phyloP scores from a whole-genome alignment of 2,113 vertebrate species.

The Oceanites oceanicus region DNA sequence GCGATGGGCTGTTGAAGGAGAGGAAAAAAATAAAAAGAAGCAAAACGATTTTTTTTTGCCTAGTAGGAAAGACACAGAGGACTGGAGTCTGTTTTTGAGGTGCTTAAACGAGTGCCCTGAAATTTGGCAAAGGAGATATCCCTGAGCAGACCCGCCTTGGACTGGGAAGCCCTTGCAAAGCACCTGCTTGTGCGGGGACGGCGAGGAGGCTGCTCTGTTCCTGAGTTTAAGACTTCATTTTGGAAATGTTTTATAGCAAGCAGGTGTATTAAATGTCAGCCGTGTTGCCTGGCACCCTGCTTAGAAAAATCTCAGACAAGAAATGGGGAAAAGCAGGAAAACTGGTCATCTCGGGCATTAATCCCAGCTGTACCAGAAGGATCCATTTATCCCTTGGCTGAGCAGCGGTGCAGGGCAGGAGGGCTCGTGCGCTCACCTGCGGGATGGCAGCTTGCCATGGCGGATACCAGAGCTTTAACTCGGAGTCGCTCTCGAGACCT shows the following conservation, averaged over 20 bases:
- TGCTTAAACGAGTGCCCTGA: background rate
- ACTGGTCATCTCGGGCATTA: background rate
- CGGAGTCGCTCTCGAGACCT: background rate
- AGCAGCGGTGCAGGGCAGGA: background rate
- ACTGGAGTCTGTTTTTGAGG: background rate
- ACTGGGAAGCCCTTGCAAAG: background rate
- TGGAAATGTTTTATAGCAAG: background rate
- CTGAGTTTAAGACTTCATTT: background rate
- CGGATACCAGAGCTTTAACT: background rate
- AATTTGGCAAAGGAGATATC: background rate
- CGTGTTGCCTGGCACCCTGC: background rate
- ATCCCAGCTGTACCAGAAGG: background rate
- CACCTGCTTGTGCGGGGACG: accelerated
- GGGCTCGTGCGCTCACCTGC: background rate
- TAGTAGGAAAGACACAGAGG: background rate
- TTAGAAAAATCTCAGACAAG: background rate
- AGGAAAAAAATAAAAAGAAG: background rate
- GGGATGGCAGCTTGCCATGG: background rate
- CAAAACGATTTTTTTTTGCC: background rate
- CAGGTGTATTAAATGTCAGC: background rate
- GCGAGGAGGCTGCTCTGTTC: background rate
- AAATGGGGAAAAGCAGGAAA: background rate
- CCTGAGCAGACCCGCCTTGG: background rate
- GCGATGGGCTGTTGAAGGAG: background rate
- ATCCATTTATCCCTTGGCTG: background rate